Evolutionary conservation across 2,888 invertebrate genomes (phyloP), one percentile per base, ranked within the genome.

Genomic region (Melanchra persicariae): DNA sequence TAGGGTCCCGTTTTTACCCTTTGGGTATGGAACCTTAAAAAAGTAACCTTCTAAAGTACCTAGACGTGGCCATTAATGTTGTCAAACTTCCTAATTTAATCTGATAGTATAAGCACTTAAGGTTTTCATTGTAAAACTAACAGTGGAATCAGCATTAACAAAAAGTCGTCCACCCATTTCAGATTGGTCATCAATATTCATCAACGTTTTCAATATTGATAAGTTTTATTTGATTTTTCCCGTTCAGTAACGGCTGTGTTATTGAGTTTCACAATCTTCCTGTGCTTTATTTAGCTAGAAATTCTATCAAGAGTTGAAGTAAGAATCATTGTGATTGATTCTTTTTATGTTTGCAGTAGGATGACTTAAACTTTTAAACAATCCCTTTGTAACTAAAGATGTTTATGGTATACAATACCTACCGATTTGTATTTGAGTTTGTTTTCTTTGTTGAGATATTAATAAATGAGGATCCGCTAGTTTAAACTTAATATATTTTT

Each of bases 121-220:
- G 51, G 43, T 43, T 76, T 63, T 62, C 9, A 69, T 47, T 76
- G 47, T 62, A 70, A 76, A 75, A 76, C 70, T 75, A 75, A 75
- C 62, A 62, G 76, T 76, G 34, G 40, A 63, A 43, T 62, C 62
- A 62, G 58, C 5, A 59, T 76, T 76, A 69, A 75, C 62, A 52
- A 62, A 69, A 69, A 58, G 26, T 69, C 57, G 69, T 70, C 67
- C 64, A 70, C 54, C 58, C 59, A 45, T 63, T 79, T 79, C 67
- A 52, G 64, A 79, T 70, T 61, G 66, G 67, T 70, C 61, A 79
- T 79, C 70, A 79, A 79, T 79, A 79, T 79, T 79, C 80, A 79
- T 79, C 80, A 75, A 58, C 60, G 67, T 75, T 67, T 75, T 75
- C 67, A 79, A 79, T 79, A 79, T 79, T 79, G 61, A 79, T 70